Base-by-base conservation (phyloP, 2,888 invertebrate genomes). In the Alitta virens region DNA sequence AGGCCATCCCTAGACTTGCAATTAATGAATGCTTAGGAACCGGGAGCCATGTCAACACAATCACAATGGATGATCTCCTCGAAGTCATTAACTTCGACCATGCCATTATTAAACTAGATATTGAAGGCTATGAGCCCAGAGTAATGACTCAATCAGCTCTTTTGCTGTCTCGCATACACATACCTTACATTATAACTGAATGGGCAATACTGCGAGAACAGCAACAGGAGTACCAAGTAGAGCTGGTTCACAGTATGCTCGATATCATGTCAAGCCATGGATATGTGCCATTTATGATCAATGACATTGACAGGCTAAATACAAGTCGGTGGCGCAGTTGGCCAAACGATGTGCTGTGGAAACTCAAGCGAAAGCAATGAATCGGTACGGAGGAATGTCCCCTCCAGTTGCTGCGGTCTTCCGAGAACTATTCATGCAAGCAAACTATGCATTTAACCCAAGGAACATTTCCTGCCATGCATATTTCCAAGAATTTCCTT, bases 101-200 rank as follows among this genome's bases (percentile, higher is more conserved):
- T 14, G 62, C 52, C 14, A 38, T 63, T 2, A 24, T 63, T 12
- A 63, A 63, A 24, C 56, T 63, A 21, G 63, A 58, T 49, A 63
- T 63, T n/a, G 63, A 63, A 27, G 60, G 60, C 14, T 43, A 56
- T 46, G 63, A 63, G 25, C 43, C 33, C 2, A 49, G 42, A 42
- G 60, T 56, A 16, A 54, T 63, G 50, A 16, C 43, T 43, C 49
- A 53, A 25, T 52, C 63, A 2, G 50, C 52, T 9, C 18, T 43
- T 23, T 26, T 63, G 25, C 51, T 63, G 40, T 58, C 60, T 14
- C 54, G n/a, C 9, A 25, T 63, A n/a, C 50, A 60, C 33, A 50
- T 63, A 2, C 60, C 60, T 16, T 56, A 50, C 21, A 23, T 63
- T 14, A 33, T 60, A 12, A 63, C 60, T 46, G 59, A 63, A 38